Percentiles rank a stretch among this genome's conserved stretches.
These are phyloP conservation scores for Pelobates cultripes DNA, from an alignment of 2,797 vertebrate species.

Conservation along the genomic window DNA sequence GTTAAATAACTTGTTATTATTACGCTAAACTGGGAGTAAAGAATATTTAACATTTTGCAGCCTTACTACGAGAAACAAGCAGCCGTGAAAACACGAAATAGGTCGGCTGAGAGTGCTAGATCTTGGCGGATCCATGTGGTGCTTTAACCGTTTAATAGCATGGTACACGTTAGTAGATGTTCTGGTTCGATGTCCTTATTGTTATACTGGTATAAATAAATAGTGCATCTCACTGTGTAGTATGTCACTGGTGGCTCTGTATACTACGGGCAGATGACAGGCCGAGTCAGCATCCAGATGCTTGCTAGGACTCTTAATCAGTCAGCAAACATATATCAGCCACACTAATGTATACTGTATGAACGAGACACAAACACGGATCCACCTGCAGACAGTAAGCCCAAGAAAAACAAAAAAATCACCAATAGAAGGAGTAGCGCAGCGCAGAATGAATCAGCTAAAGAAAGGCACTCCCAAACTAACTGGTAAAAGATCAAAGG, in stretches of 20 bases:
- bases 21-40: too few species aligned
- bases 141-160: too few species aligned
- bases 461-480: not conserved
- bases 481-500: slow-evolving; percentile 11
- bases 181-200: too few species aligned
- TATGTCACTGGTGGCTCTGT: not conserved
- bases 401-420: too few species aligned
- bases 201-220: too few species aligned
- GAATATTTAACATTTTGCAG: too few species aligned
- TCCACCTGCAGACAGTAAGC: not conserved
- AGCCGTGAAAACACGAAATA: too few species aligned
- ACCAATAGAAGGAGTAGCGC: not conserved
- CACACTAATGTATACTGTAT: not conserved
- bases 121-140: too few species aligned
- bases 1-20: too few species aligned
- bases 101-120: too few species aligned
- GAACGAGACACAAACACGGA: not conserved
- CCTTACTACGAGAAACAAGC: too few species aligned
- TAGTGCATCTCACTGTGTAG: not conserved
- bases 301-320: slow-evolving; percentile 12
- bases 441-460: not conserved
- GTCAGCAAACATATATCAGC: not conserved
- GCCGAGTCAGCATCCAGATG: not conserved
- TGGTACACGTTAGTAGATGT: too few species aligned
- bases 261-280: not conserved